Base-by-base conservation (phyloP, 2,113 vertebrate genomes). In the Megalops atlanticus region DNA sequence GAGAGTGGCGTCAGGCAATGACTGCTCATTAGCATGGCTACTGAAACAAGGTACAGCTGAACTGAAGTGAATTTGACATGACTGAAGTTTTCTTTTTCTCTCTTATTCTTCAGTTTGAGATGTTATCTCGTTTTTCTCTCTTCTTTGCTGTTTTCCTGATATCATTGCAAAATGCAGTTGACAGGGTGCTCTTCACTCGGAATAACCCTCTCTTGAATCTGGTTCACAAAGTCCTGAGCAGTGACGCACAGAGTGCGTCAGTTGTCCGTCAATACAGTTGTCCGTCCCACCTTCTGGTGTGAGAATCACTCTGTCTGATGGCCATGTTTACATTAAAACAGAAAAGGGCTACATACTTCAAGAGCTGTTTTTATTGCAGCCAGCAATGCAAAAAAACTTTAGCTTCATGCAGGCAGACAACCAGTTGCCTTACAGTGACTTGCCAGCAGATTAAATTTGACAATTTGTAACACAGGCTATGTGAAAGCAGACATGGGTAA, bases 11-110 rank as follows among this genome's bases (percentile, higher is more conserved):
- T 87, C 71, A 84, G 76, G 80, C 72, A 85, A 77, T 24, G 47
- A 85, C 85, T 87, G 88, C 58, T 70, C 47, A 58, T 89, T 91
- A 86, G 85, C 83, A 78, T 49, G 84, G 88, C 89, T 90, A 64
- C 58, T 11, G 31, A 64, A 64, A n/a, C 58, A 64, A 18, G n/a
- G 4, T 24, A 58, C 52, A 21, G 58, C 31, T 64, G 58, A 64
- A 64, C 8, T 47, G 69, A 49, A 35, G 18, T 40, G 10, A 31
- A 49, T 49, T 45, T 70, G 27, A 69, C 2, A 41, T 70, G 2
- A 21, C n/a, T 78, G 31, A n/a, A 82, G 81, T 80, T 70, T 27
- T 76, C 80, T 89, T 39, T 84, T 80, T 81, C 89, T 47, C 74
- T 79, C 41, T 41, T 72, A 14, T 38, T 14, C 31, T 76, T 58